A percentile compares a stretch with the other conserved stretches of the same genome.
phyloP scores from a whole-genome alignment of 2,888 invertebrate species.

The Zeuzera pyrina region DNA sequence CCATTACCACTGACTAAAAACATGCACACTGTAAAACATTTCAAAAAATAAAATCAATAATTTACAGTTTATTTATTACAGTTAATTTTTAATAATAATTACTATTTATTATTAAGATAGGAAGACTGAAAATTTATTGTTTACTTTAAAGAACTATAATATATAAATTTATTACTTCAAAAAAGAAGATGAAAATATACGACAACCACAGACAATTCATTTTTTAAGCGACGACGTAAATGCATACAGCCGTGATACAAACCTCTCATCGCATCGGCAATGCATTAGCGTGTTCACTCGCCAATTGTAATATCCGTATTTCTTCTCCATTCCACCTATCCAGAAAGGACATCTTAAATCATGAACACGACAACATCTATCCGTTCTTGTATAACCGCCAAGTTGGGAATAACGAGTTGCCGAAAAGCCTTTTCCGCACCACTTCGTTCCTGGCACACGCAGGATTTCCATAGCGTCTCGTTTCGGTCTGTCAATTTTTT shows the following conservation, averaged over 20 bases:
- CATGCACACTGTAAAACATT: too few relatives aligned
- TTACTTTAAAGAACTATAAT: background rate
- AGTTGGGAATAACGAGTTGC: conserved; percentile 87
- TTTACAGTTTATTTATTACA: too few relatives aligned
- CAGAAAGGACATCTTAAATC: conserved; percentile 88
- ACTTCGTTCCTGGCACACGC: conserved; percentile 91
- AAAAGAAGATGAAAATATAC: conserved; percentile 3
- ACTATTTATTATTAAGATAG: too few relatives aligned
- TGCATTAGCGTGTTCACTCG: conserved; percentile 92
- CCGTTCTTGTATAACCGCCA: conserved; percentile 87
- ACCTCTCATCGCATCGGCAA: conserved; percentile 94
- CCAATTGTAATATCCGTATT: conserved; percentile 91
- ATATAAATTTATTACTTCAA: conserved; percentile 1
- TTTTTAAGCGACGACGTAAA: conserved; percentile 20
- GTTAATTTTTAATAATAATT: too few relatives aligned
- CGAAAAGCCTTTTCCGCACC: conserved; percentile 93
- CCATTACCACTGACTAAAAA: too few relatives aligned
- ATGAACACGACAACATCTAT: conserved; percentile 91
- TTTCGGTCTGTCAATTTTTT: conserved; percentile 44
- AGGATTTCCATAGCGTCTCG: conserved; percentile 76
- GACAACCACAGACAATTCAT: conserved; percentile 6
- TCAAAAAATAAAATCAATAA: too few relatives aligned
- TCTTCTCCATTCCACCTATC: conserved; percentile 87
- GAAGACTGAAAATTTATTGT: too few relatives aligned
- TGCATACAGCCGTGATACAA: conserved; percentile 34